Percentiles rank a stretch among this genome's conserved stretches.
phyloP scores from a whole-genome alignment of 2,797 vertebrate species.

The Coregonus suidteri region DNA sequence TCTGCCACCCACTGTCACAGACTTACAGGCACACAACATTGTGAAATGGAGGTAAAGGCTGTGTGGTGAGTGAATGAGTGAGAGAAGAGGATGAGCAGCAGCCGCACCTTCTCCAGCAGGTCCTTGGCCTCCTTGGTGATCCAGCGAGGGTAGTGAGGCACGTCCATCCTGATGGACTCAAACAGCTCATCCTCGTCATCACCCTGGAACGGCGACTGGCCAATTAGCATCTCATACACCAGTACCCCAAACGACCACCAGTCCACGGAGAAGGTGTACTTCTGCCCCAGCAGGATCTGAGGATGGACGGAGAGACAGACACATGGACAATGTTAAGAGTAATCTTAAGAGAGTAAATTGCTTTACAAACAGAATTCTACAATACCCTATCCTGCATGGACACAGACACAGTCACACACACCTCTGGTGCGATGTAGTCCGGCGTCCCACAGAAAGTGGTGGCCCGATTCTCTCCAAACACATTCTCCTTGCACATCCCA shows the following conservation, averaged over 20 bases:
- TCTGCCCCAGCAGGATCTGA: conserved; percentile 90
- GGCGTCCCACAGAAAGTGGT: conserved; percentile 97
- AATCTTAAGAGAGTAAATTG: neutral
- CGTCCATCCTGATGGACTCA: conserved; percentile 91
- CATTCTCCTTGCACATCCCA: conserved; percentile 96
- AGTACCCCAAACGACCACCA: conserved; percentile 99
- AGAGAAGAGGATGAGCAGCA: too few relatives aligned
- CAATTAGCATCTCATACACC: conserved; percentile 97
- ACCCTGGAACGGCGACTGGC: conserved; percentile 97
- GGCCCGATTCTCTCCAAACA: conserved; percentile 81
- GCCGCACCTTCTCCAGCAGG: conserved; percentile 86
- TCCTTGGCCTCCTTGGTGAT: conserved; percentile 92
- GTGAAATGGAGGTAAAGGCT: neutral
- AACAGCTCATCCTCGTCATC: conserved; percentile 96
- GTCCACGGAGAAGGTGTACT: conserved; percentile 96
- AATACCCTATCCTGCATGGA: neutral
- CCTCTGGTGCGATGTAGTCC: conserved; percentile 97
- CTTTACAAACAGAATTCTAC: neutral
- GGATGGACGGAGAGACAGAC: neutral
- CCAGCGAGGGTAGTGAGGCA: conserved; percentile 92
- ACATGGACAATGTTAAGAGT: neutral
- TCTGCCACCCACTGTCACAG: neutral
- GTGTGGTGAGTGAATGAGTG: neutral
- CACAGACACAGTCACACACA: conserved; percentile 51
- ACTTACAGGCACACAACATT: neutral